phyloP scores from a whole-genome alignment of 92 coral and sea anemone species.

The Plumapathes pennacea region DNA sequence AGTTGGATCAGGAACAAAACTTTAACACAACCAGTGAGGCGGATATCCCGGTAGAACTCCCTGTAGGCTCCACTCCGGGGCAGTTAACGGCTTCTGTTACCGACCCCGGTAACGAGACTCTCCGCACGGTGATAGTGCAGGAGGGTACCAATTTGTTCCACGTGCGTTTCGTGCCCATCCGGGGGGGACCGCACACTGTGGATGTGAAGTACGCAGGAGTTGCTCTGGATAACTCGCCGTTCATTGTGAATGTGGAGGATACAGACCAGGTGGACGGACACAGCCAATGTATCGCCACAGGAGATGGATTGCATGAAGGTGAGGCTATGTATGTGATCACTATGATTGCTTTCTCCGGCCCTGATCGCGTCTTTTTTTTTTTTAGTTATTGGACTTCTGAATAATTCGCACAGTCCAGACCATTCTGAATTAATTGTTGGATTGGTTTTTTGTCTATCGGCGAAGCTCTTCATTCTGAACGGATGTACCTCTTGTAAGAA shows the following conservation, averaged over 20 bases:
- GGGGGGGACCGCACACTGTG: slow-evolving; percentile 66
- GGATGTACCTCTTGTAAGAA: too few relatives aligned
- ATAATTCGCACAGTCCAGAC: too few relatives aligned
- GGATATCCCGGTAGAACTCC: slow-evolving; percentile 62
- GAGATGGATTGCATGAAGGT: slow-evolving; percentile 84
- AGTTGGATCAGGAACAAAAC: slow-evolving; percentile 38
- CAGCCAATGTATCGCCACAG: slow-evolving; percentile 66
- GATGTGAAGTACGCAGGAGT: slow-evolving; percentile 67
- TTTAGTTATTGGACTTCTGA: too few relatives aligned
- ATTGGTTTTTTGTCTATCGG: too few relatives aligned
- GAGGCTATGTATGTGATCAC: slow-evolving; percentile 9
- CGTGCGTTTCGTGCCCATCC: slow-evolving; percentile 81
- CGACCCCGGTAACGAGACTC: slow-evolving; percentile 59
- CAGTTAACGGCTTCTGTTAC: slow-evolving; percentile 54
- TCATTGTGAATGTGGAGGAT: slow-evolving; percentile 51
- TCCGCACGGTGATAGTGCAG: slow-evolving; percentile 36
- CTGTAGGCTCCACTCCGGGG: slow-evolving; percentile 47
- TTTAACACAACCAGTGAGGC: slow-evolving; percentile 61
- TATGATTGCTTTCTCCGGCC: too few relatives aligned
- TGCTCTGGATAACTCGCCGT: slow-evolving; percentile 80
- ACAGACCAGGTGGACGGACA: slow-evolving; percentile 43
- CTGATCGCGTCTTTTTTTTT: too few relatives aligned
- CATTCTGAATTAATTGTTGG: too few relatives aligned
- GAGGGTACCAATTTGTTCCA: slow-evolving; percentile 53
- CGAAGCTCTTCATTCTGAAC: too few relatives aligned